Conservation (phyloP, 2,113 vertebrate species). For the Mormoops blainvillei region DNA sequence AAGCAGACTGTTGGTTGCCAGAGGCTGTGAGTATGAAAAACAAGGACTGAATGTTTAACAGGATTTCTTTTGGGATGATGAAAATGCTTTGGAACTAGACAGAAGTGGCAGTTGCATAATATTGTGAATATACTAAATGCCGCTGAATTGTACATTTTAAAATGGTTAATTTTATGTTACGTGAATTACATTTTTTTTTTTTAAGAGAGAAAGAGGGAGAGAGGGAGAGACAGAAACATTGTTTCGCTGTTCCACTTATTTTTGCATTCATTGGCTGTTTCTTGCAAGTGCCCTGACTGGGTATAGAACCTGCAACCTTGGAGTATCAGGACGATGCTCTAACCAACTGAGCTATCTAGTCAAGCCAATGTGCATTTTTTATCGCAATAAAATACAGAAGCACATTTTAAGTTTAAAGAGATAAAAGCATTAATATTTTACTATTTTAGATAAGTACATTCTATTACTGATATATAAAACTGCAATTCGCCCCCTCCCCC, state of each 20-base stretch:
- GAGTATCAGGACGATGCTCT: too few species aligned
- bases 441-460: conserved; percentile 5
- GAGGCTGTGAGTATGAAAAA: background rate
- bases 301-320: too few species aligned
- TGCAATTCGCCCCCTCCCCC: background rate
- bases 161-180: background rate
- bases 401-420: background rate
- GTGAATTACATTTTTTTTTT: background rate
- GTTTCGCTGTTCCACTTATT: too few species aligned
- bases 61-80: background rate
- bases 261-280: too few species aligned
- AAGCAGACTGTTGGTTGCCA: background rate
- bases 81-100: background rate
- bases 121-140: background rate
- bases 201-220: too few species aligned
- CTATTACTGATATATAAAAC: background rate
- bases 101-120: background rate
- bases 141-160: background rate
- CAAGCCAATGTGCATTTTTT: background rate
- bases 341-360: too few species aligned
- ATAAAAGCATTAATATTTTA: background rate
- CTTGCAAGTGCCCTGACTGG: too few species aligned
- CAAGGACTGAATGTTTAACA: background rate
- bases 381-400: conserved; percentile 1
- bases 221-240: too few species aligned